Evolutionary conservation across 2,888 invertebrate species (phyloP), one percentile per base, ranked within the genome.

Genomic region (Napeogenes sylphis): DNA sequence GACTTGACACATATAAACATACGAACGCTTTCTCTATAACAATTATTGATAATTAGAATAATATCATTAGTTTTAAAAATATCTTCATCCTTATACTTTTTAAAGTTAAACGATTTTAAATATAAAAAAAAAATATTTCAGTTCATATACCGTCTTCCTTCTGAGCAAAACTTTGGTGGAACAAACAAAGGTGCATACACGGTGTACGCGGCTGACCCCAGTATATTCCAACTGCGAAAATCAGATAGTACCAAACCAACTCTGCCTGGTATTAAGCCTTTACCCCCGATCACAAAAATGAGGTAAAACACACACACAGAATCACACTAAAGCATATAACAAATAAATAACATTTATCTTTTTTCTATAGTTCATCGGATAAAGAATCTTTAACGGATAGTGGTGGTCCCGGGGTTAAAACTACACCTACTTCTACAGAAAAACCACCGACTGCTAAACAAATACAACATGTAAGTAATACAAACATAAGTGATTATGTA

Each of bases 131-230:
- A 35, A 13, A 47, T 14, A 2, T 82, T 79, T 30, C 74, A 93
- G 93, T 93, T 97, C 61, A 97, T 97, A 76, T 96, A 97, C 81
- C 92, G 96, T 32, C 85, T 97, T 45, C 96, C 96, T 3, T 94
- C 96, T 0, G 92, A 95, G 59, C 92, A 92, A 74, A 92, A 92
- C 72, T 94, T 94, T 72, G 94, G 94, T 62, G 95, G 95, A 4
- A 92, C 94, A 56, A 91, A 94, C 55, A 93, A 94, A 81, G 95
- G 96, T 72, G 93, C 95, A 4, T 90, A 90, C 67, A 95, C 96
- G 3, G 94, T 96, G 70, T 96, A 95, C 75, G 94, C 96, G 56
- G 97, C 95, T 0, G 96, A 96, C 79, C 95, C 96, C 0, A 96
- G 95, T 77, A 91, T 96, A 62, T 93, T 96, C 72, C 95, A 95